Conservation (phyloP, 2,797 vertebrate species). For the Sebastes steindachneri region DNA sequence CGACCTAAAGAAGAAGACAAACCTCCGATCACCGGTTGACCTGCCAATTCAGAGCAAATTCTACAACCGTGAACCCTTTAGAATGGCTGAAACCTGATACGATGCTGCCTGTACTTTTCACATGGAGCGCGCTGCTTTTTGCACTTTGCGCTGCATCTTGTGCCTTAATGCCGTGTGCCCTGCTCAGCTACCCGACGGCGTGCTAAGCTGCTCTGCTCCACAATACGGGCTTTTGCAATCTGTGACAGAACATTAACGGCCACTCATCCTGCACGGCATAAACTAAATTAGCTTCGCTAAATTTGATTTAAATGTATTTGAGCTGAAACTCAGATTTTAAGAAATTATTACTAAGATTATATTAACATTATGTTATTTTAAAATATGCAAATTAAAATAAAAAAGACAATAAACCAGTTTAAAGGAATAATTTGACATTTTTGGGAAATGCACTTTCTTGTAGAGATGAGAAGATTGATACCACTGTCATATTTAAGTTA, state of each 20-base stretch:
- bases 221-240: not conserved
- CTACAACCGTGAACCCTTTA: slow-evolving; percentile 18
- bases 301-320: not conserved
- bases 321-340: not conserved
- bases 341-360: not conserved
- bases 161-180: not conserved
- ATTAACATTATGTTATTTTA: not conserved
- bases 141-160: slow-evolving; percentile 27
- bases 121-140: slow-evolving; percentile 36
- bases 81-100: slow-evolving; percentile 57
- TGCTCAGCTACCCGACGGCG: slow-evolving; percentile 12
- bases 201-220: slow-evolving; percentile 1
- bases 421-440: not conserved
- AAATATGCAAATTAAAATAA: not conserved
- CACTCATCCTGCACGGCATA: not conserved
- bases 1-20: slow-evolving; percentile 47
- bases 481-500: not conserved
- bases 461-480: not conserved
- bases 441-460: not conserved
- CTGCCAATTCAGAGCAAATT: slow-evolving; percentile 25
- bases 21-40: slow-evolving; percentile 20
- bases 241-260: slow-evolving; percentile 7
- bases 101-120: slow-evolving; percentile 63
- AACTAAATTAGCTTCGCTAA: not conserved
- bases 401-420: not conserved